Percentiles rank a stretch among this genome's conserved stretches.
Conservation (phyloP, 2,888 invertebrate species). For the Prosopocoilus inquinatus region DNA sequence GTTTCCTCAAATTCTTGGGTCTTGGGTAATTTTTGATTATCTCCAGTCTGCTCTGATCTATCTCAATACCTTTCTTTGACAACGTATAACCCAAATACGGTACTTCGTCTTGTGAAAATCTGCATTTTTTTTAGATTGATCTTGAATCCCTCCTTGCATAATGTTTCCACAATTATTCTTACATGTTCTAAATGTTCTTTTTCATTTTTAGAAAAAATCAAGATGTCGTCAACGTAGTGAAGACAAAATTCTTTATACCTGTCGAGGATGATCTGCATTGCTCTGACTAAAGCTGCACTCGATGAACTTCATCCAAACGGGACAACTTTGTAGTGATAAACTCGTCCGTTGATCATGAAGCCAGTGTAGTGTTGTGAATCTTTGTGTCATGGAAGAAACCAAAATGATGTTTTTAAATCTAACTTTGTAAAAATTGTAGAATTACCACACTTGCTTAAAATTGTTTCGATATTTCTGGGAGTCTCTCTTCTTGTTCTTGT, state of each 20-base stretch:
- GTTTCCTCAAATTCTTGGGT: background rate
- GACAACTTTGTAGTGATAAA: background rate
- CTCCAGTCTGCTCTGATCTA: too few species aligned
- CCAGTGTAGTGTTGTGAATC: background rate
- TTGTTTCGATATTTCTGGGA: background rate
- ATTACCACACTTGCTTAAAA: background rate
- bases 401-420: background rate
- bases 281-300: too few species aligned
- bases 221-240: too few species aligned
- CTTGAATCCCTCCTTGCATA: too few species aligned
- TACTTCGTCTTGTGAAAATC: background rate
- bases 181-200: too few species aligned
- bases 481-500: constrained; percentile 1
- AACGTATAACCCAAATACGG: background rate
- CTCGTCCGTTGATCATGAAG: background rate
- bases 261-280: background rate
- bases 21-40: background rate
- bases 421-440: background rate
- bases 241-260: too few species aligned
- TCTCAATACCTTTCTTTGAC: too few species aligned
- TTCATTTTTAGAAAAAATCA: too few species aligned
- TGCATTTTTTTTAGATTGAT: background rate
- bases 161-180: too few species aligned
- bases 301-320: too few species aligned
- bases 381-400: too few species aligned